Base-by-base conservation (phyloP, 1,140 invertebrate genomes). In the Pteromalus puparum region DNA sequence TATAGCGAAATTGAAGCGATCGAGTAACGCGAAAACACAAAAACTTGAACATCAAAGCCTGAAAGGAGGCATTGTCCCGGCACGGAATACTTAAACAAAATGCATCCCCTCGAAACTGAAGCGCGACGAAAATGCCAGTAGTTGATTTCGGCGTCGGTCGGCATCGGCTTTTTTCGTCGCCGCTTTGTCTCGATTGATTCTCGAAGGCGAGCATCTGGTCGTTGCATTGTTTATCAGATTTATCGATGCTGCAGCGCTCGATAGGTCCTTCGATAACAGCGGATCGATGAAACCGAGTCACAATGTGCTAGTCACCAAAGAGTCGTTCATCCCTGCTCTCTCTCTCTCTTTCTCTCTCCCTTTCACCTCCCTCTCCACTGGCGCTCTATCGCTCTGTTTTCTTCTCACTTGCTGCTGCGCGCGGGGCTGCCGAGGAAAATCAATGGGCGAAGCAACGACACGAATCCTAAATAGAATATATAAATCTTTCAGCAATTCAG, bases 401-500 rank as follows among this genome's bases (percentile, higher is more conserved):
- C 77, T 73, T 83, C 53, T 75, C 76, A 53, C 83, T 79, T 80
- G 28, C 61, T 73, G 38, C 46, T 61, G 21, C 68, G 65, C 74
- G 21, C 68, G 65, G 68, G 68, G 53, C 46, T 15, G 46, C 2
- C 18, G n/a, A 48, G 26, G 73, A 85, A 85, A 85, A 85, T 81
- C 83, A 76, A 81, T 85, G 83, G 73, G 5, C 30, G 67, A 81
- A 53, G 53, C 61, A 81, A 72, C 79, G 79, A 70, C 48, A 72
- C 79, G 83, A 76, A 76, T 85, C n/a, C 73, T 53, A 81, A 85
- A 85, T 53, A 77, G 73, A 77, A 81, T 77, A 81, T 85, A 76
- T 76, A 85, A 81, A 70, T 76, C 72, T 77, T 81, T 53, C 80
- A 61, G 42, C 79, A 70, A 76, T 81, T 81, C 26, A 28, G 42